Evolutionary conservation across 2,888 invertebrate species (phyloP).

Genomic region (Tineola bisselliella): DNA sequence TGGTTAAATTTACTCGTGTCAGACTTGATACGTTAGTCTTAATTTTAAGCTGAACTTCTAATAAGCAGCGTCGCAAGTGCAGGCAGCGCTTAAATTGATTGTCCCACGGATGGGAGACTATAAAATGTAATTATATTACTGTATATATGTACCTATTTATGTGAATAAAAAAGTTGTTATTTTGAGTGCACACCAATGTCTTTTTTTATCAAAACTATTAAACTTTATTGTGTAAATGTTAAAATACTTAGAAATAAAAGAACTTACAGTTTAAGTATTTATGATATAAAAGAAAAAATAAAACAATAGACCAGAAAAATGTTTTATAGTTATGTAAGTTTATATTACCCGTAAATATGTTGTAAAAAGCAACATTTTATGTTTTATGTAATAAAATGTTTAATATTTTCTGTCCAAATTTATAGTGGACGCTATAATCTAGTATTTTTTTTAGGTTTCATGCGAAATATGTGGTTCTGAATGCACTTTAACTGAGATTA

Average conservation of each 20-base stretch:
- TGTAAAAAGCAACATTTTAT: neutral
- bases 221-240: no score
- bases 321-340: neutral
- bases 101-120: neutral
- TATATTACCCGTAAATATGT: slow-evolving; percentile 1
- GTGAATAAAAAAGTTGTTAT: no score
- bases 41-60: neutral
- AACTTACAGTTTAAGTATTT: no score
- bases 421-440: neutral
- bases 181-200: no score
- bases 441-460: neutral
- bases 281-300: no score
- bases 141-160: neutral
- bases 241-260: no score
- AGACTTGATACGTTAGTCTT: neutral
- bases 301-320: neutral
- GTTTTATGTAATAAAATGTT: neutral
- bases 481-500: neutral
- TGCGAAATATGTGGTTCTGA: neutral
- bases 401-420: neutral
- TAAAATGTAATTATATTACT: neutral
- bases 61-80: slow-evolving; percentile 6
- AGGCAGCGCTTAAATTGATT: slow-evolving; percentile 9
- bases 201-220: no score
- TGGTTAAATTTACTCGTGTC: neutral